Base-by-base conservation (phyloP, 1,140 invertebrate genomes). In the Pentalonia nigronervosa region DNA sequence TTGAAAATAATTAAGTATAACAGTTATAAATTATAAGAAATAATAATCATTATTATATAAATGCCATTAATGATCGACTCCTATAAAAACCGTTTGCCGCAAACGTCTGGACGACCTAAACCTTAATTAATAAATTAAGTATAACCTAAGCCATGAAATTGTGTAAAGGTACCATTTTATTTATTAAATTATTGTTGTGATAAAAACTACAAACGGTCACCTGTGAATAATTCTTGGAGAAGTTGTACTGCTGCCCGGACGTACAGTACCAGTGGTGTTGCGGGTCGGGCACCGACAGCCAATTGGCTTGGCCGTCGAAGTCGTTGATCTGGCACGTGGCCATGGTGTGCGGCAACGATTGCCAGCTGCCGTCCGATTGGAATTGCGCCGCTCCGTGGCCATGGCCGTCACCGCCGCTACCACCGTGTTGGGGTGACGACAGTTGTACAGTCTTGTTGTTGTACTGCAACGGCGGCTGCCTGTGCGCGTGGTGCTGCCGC, bases 401-500 rank as follows among this genome's bases (percentile, higher is more conserved):
- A n/a, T 90, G 60, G n/a, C 89, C 47, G 47, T 94, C 48, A 60
- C 94, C 87, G 91, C 94, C 87, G 23, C 91, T 50, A 86, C 93
- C 83, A 87, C 94, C 81, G 95, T 95, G 93, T 96, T 95, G 47
- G 95, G 95, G 56, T 95, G 96, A 34, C 96, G 96, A 34, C 96
- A 95, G 56, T 96, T 95, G 93, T 96, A 96, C 50, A 96, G 96
- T 94, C 96, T 96, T 95, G 97, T 96, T 95, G 97, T 96, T 95
- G 96, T 96, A 93, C 96, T 96, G 30, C 87, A 93, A 48, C 94
- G 93, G 41, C 94, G 90, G 94, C 94, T 91, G 41, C 95, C 94
- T 23, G 94, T 95, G 6, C 92, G 95, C 21, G 25, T 95, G 93
- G 95, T 84, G 83, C 83, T 84, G 87, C n/a, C 41, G 87, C n/a